Conservation (phyloP, 2,113 vertebrate genomes). For the Hipposideros armiger region DNA sequence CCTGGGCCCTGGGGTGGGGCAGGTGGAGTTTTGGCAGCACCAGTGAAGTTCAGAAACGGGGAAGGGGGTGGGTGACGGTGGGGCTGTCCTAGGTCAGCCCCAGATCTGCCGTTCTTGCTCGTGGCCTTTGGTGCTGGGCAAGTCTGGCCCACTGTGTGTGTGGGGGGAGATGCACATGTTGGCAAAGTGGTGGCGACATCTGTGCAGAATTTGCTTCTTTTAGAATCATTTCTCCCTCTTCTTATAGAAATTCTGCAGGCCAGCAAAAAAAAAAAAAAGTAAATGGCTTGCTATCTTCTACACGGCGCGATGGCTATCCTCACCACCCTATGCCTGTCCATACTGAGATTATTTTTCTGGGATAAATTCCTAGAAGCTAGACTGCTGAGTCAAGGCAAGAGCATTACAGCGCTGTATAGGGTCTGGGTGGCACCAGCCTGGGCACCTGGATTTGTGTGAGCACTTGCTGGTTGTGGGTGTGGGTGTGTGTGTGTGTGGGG, state of each 20-base stretch:
- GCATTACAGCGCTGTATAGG: no score
- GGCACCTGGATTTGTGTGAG: not conserved
- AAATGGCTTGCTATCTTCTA: not conserved
- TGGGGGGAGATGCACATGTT: accelerated
- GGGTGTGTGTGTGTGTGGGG: no score
- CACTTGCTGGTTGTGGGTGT: not conserved
- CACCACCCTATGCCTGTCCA: accelerated
- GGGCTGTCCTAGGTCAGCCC: accelerated
- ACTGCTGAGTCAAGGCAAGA: not conserved
- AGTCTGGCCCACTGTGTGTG: no score
- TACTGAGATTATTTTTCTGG: not conserved
- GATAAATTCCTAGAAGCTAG: not conserved
- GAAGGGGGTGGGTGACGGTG: not conserved
- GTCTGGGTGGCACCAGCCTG: not conserved
- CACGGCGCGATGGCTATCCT: accelerated
- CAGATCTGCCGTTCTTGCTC: not conserved
- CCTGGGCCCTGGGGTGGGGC: not conserved
- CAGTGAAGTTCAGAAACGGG: not conserved
- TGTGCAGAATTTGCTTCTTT: accelerated
- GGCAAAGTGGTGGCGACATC: accelerated
- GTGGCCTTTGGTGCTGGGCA: not conserved
- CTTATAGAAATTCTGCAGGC: not conserved
- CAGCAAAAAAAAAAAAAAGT: not conserved
- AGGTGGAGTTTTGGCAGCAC: not conserved
- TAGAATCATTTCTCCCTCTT: not conserved